Base-by-base conservation (phyloP, 2,888 invertebrate species). In the Polietes domitor region DNA sequence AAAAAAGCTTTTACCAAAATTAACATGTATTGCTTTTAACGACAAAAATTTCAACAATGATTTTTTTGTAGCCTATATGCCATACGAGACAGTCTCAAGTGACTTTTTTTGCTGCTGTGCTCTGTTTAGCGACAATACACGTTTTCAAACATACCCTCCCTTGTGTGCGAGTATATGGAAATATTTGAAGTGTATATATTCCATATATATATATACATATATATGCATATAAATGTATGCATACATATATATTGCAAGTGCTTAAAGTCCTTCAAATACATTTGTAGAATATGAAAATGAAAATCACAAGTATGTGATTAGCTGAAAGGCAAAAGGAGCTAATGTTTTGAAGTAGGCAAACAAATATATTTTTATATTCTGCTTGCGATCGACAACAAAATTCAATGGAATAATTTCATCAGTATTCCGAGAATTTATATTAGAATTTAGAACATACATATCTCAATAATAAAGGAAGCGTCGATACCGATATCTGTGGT, bases 21-120 rank as follows among this genome's bases (percentile, higher is more conserved):
- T 65, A 65, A 65, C 65, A 65, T 65, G 65, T 65, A 65, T 65
- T 65, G 65, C 65, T 65, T 65, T 65, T 65, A 65, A 65, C 65
- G 65, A 41, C 65, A 65, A 65, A 65, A 4, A 65, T 65, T 65
- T 65, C 19, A 37, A 65, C 65, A 65, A 10, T 12, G 32, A 2
- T 65, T 53, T 19, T 53, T 73, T 71, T 63, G 37, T 73, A 73
- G 65, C 17, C 53, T 55, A 65, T 55, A 65, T 15, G 9, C 28
- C 37, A 7, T 26, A 47, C 26, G 19, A 77, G 80, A 80, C 80
- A 17, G 80, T 83, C 80, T 80, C 80, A 80, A 83, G 77, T 80
- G 77, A 65, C 17, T 58, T 73, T 63, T 70, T 70, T 61, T 61
- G 28, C 61, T 65, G 10, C 65, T 4, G 53, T 50, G 37, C 37